These are phyloP conservation scores for Odontocolon sp. DNA, from an alignment of 2,888 invertebrate genomes.

Conservation along the genomic window DNA sequence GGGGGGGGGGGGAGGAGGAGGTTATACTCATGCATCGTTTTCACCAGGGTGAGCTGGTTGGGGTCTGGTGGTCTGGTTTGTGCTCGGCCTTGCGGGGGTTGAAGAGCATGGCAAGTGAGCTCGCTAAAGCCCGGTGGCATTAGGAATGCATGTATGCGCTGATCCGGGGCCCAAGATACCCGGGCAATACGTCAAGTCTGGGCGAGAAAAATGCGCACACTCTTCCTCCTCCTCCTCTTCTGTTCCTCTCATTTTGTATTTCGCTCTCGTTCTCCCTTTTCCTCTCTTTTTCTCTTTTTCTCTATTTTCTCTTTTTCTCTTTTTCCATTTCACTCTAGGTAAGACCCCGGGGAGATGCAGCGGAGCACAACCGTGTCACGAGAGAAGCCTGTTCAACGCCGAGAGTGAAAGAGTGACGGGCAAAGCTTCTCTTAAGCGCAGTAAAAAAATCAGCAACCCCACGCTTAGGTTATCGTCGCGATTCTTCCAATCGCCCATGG, in stretches of 20 bases:
- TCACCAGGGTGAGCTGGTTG: constrained; percentile 36
- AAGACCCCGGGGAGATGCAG: neutral
- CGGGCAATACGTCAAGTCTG: constrained; percentile 73
- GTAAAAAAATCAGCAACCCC: neutral
- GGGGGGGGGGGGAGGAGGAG: neutral
- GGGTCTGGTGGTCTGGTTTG: constrained; percentile 16
- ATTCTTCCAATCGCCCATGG: constrained; percentile 5
- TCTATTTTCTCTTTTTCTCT: too few species aligned
- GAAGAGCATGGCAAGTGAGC: constrained; percentile 28
- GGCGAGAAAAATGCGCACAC: constrained; percentile 69
- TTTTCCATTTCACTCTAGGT: neutral
- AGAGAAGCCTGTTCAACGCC: constrained; percentile 6
- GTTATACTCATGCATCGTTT: constrained; percentile 52
- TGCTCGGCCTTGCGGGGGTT: neutral
- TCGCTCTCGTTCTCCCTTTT: constrained; percentile 23
- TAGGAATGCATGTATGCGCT: constrained; percentile 76
- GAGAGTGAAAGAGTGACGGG: constrained; percentile 16
- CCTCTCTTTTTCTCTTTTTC: neutral
- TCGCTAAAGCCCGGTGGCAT: constrained; percentile 67
- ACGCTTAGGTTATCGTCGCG: constrained; percentile 18
- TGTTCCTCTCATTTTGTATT: constrained; percentile 42
- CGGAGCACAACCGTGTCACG: constrained; percentile 39
- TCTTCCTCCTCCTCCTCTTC: constrained; percentile 18
- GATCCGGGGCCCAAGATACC: constrained; percentile 75
- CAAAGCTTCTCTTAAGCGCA: constrained; percentile 14